Evolutionary conservation across 2,888 invertebrate genomes (phyloP).

Genomic region (Creontiades dilutus): DNA sequence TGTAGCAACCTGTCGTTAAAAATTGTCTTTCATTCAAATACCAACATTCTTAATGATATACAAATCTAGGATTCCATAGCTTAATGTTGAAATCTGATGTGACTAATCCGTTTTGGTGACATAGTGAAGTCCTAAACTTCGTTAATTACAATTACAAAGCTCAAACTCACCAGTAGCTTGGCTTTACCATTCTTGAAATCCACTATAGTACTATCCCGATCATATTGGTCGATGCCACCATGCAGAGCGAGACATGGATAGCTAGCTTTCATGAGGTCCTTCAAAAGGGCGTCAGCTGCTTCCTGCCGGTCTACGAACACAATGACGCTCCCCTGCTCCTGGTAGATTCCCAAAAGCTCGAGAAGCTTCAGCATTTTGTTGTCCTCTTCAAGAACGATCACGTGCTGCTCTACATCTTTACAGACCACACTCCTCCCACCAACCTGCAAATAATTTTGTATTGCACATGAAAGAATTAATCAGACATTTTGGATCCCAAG

Average conservation of each 20-base stretch:
- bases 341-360: conserved; percentile 97
- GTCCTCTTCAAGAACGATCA: conserved; percentile 95
- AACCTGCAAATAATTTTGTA: conserved; percentile 79
- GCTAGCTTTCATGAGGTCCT: conserved; percentile 96
- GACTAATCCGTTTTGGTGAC: not conserved
- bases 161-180: conserved; percentile 85
- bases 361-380: conserved; percentile 98
- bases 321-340: conserved; percentile 94
- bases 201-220: conserved; percentile 97
- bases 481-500: too few species aligned
- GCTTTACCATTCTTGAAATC: conserved; percentile 98
- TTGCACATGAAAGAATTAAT: too few species aligned
- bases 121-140: not conserved
- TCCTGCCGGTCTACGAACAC: conserved; percentile 99
- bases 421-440: conserved; percentile 98
- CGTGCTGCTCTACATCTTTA: conserved; percentile 97
- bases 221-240: conserved; percentile 99
- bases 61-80: too few species aligned
- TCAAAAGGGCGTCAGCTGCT: conserved; percentile 94
- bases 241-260: conserved; percentile 98
- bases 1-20: conserved; percentile 86
- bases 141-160: not conserved
- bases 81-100: too few species aligned
- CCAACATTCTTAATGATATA: too few species aligned
- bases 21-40: too few species aligned